Percentiles rank a stretch among this genome's conserved stretches.
Evolutionary conservation across 2,888 invertebrate genomes (phyloP).

Genomic region (Argyra leucocephala): DNA sequence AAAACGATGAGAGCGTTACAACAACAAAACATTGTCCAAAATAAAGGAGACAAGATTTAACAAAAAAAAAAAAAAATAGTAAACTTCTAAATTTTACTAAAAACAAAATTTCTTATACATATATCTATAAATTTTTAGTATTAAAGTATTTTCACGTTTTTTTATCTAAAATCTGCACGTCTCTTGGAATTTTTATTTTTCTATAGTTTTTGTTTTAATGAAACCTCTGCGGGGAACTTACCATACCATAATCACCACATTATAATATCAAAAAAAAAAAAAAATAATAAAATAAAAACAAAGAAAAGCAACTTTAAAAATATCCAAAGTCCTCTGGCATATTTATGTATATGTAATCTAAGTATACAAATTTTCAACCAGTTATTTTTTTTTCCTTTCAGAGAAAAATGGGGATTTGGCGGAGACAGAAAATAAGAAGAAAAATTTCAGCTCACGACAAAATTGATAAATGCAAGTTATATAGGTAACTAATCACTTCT

Average conservation of each 20-base stretch:
- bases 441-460: background rate
- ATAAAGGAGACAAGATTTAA: too few species aligned
- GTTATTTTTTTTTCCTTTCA: background rate
- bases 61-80: too few species aligned
- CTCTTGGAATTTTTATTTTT: background rate
- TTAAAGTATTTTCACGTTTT: background rate
- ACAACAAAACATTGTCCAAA: too few species aligned
- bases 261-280: background rate
- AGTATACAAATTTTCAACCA: background rate
- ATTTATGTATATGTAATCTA: too few species aligned
- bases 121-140: background rate
- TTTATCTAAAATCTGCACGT: constrained; percentile 3
- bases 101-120: too few species aligned
- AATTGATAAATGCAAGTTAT: background rate
- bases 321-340: background rate
- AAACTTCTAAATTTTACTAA: too few species aligned
- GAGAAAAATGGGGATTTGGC: too few species aligned
- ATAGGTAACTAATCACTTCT: constrained; percentile 6
- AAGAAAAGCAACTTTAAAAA: background rate
- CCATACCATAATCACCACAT: background rate
- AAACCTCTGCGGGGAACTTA: background rate
- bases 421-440: background rate
- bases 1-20: too few species aligned
- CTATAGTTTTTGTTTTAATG: background rate
- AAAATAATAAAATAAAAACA: background rate